A percentile compares a stretch with the other conserved stretches of the same genome.
Evolutionary conservation across 2,797 vertebrate genomes (phyloP).

Genomic region (Oreortyx pictus): DNA sequence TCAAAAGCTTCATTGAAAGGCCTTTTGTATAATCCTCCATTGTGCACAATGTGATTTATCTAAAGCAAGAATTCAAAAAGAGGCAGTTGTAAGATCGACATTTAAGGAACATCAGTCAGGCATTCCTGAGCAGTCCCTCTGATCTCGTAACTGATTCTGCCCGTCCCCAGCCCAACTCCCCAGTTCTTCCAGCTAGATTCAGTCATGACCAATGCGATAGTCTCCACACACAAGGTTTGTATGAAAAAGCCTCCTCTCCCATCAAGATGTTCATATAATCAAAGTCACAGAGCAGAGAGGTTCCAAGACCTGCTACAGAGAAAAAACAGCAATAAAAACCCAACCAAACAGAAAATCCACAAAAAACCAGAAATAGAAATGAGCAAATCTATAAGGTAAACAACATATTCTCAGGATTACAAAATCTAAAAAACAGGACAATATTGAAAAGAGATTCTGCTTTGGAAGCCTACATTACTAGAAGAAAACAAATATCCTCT

Average conservation of each 20-base stretch:
- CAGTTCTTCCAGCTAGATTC: background rate
- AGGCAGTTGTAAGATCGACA: background rate
- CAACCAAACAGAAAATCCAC: background rate
- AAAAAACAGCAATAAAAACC: background rate
- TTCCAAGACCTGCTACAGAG: background rate
- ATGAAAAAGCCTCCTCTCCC: background rate
- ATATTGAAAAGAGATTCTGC: background rate
- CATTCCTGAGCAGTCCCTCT: background rate
- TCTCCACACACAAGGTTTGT: accelerated
- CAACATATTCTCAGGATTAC: background rate
- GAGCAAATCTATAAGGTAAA: background rate
- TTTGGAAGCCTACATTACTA: background rate
- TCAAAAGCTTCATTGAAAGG: slow-evolving; percentile 92
- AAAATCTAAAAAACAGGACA: background rate
- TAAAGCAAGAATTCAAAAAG: slow-evolving; percentile 58
- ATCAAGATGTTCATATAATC: background rate
- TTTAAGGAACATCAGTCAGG: background rate
- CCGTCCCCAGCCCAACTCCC: accelerated
- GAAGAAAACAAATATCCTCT: background rate
- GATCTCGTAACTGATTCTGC: background rate
- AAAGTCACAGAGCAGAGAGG: background rate
- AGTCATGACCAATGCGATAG: background rate
- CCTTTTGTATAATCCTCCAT: slow-evolving; percentile 89
- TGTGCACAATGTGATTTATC: slow-evolving; percentile 83
- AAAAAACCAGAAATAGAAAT: background rate